Percentiles rank a stretch among this genome's conserved stretches.
These are phyloP conservation scores for Oreonectes daqikongensis DNA, from an alignment of 2,797 vertebrate genomes.

Conservation along the genomic window DNA sequence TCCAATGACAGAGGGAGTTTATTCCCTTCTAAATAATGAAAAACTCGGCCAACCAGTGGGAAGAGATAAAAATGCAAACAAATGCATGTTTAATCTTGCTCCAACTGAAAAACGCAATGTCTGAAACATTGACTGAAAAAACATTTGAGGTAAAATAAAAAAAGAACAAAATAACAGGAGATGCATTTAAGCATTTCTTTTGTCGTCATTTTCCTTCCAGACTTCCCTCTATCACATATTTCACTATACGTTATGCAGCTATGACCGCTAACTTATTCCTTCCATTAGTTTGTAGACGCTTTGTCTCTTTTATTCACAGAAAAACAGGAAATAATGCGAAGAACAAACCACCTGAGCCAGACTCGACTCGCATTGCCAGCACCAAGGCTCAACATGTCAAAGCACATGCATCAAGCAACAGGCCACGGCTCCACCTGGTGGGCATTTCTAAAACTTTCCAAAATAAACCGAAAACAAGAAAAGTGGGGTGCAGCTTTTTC, in stretches of 20 bases:
- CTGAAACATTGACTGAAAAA: constrained; percentile 51
- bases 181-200: constrained; percentile 42
- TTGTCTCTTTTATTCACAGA: not conserved
- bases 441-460: not conserved
- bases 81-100: constrained; percentile 67
- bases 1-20: constrained; percentile 50
- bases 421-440: not conserved
- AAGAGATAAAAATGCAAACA: constrained; percentile 58
- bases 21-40: constrained; percentile 4
- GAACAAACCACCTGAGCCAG: constrained; percentile 31
- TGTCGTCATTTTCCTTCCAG: constrained; percentile 18
- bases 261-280: no score
- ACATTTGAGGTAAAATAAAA: constrained; percentile 73
- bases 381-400: not conserved
- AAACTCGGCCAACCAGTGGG: constrained; percentile 59
- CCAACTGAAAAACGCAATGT: constrained; percentile 63
- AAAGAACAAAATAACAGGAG: constrained; percentile 29
- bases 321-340: not conserved
- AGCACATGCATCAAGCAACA: not conserved
- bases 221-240: constrained; percentile 2
- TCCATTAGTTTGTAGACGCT: no score
- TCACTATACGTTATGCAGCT: constrained; percentile 17
- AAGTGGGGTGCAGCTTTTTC: not conserved
- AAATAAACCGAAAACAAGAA: constrained; percentile 32
- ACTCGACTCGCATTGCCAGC: not conserved